Percentiles rank a stretch among this genome's conserved stretches.
Conservation (phyloP, 2,113 vertebrate species). For the Chloebia gouldiae region DNA sequence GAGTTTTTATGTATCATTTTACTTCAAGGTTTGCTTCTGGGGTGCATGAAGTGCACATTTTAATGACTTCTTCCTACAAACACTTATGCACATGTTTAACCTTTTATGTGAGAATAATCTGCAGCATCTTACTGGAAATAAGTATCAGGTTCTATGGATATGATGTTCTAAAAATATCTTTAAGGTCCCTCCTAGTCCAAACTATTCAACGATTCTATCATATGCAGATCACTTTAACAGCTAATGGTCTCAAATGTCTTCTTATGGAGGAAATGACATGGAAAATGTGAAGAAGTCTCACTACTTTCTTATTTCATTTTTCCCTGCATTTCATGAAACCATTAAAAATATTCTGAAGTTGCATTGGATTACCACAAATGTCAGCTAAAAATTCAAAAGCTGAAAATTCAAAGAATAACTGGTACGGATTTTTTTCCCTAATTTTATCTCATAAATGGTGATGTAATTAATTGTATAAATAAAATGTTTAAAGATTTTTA, state of each 20-base stretch:
- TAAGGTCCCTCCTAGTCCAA: background rate
- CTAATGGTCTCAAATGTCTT: background rate
- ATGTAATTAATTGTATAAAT: background rate
- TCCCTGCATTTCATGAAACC: background rate
- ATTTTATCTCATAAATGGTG: background rate
- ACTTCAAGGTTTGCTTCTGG: background rate
- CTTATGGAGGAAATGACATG: background rate
- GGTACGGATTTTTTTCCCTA: accelerated
- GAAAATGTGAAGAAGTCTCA: constrained; percentile 4
- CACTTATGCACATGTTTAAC: constrained; percentile 21
- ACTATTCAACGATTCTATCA: background rate
- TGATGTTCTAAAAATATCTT: background rate
- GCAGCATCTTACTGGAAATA: background rate
- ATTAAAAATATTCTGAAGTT: background rate
- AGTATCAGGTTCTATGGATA: background rate
- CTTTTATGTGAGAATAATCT: constrained; percentile 23
- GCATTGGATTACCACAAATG: background rate
- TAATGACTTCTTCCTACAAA: constrained; percentile 29
- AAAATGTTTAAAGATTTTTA: background rate
- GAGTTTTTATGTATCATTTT: constrained; percentile 13
- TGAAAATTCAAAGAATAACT: background rate
- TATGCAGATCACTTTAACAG: background rate
- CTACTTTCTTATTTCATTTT: background rate
- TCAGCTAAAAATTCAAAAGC: background rate
- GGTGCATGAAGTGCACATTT: background rate